These are phyloP conservation scores for Micromesistius poutassou DNA, from an alignment of 2,797 vertebrate genomes.

Conservation along the genomic window DNA sequence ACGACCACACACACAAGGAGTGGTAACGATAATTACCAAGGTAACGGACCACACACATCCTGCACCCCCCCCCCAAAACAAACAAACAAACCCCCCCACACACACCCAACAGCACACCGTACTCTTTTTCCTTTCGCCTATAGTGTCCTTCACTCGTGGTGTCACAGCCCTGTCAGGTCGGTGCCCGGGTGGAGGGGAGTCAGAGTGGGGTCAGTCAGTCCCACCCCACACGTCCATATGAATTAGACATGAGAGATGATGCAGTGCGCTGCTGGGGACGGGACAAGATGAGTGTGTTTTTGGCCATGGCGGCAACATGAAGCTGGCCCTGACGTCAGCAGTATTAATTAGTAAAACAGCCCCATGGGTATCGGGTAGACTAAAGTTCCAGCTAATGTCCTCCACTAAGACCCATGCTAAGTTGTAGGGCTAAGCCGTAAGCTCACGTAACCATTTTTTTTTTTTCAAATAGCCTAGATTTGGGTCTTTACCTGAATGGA, in stretches of 20 bases:
- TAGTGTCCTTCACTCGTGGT: not conserved
- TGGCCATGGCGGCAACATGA: constrained; percentile 59
- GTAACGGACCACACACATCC: constrained; percentile 1
- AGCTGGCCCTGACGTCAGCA: constrained; percentile 55
- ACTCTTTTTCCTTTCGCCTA: not conserved
- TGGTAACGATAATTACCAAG: not conserved
- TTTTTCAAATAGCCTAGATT: not conserved
- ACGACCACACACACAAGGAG: not conserved
- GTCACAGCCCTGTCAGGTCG: not conserved
- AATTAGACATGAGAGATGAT: constrained; percentile 65
- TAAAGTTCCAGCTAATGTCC: constrained; percentile 21
- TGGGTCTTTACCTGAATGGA: not conserved
- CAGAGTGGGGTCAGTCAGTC: constrained; percentile 50
- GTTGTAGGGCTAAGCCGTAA: constrained; percentile 17
- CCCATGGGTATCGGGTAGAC: constrained; percentile 57
- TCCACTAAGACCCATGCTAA: constrained; percentile 5
- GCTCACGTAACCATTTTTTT: not conserved
- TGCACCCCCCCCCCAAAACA: not conserved
- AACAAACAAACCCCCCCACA: not conserved
- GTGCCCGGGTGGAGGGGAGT: constrained; percentile 25
- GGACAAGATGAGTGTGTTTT: constrained; percentile 29
- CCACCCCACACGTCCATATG: constrained; percentile 34
- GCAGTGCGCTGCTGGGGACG: constrained; percentile 43
- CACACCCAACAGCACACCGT: not conserved
- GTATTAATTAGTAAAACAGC: constrained; percentile 70